phyloP scores from a whole-genome alignment of 2,888 invertebrate species.

The Brachypalpus laphriformis region DNA sequence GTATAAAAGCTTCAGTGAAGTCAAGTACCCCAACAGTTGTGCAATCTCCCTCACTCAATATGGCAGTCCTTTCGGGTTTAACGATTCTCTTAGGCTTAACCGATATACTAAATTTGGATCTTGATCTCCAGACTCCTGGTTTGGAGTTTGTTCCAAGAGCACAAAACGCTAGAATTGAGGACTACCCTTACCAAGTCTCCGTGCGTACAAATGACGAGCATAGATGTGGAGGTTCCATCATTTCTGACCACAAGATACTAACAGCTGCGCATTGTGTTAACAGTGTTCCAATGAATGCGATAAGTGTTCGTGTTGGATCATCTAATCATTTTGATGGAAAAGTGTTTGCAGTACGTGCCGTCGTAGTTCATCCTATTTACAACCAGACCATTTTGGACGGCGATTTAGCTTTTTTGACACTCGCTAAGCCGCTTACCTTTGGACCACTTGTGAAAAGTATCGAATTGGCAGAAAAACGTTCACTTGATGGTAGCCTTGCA shows the following conservation, averaged over 20 bases:
- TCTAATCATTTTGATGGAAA: slow-evolving; percentile 18
- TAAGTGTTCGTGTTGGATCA: slow-evolving; percentile 41
- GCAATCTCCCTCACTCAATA: neutral
- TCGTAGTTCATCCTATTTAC: slow-evolving; percentile 26
- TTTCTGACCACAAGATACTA: slow-evolving; percentile 24
- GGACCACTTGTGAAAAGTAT: slow-evolving; percentile 23
- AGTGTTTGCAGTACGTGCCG: neutral
- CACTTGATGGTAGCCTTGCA: slow-evolving; percentile 13
- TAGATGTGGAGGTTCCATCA: slow-evolving; percentile 37
- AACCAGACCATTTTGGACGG: slow-evolving; percentile 10
- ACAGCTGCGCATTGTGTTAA: slow-evolving; percentile 51
- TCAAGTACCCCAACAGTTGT: neutral
- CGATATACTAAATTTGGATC: neutral
- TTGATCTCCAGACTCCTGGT: neutral
- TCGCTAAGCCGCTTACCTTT: neutral
- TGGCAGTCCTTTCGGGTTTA: neutral
- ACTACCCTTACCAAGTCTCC: slow-evolving; percentile 31
- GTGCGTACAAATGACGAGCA: slow-evolving; percentile 37
- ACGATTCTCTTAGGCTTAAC: slow-evolving; percentile 2
- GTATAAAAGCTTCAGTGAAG: neutral
- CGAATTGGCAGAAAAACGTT: neutral
- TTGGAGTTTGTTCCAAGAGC: neutral
- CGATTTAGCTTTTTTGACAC: slow-evolving; percentile 47
- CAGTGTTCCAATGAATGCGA: neutral
- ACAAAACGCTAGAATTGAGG: slow-evolving; percentile 7